Percentiles rank a stretch among this genome's conserved stretches.
phyloP scores from a whole-genome alignment of 2,888 invertebrate genomes.

The Hetaerina titia region DNA sequence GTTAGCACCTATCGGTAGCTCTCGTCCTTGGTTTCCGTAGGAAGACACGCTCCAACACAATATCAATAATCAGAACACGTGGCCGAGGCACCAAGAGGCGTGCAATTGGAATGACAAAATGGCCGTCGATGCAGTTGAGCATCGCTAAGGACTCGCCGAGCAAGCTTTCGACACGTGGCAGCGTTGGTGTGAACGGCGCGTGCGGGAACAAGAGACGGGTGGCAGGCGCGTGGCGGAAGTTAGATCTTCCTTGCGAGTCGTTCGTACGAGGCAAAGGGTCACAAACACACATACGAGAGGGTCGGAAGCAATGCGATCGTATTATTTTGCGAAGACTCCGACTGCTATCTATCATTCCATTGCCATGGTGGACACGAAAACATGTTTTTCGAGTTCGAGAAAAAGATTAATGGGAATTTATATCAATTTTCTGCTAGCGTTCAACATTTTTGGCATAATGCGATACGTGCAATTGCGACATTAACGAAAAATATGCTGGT shows the following conservation, averaged over 20 bases:
- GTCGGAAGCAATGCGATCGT: neutral
- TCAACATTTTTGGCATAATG: too few relatives aligned
- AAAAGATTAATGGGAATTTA: neutral
- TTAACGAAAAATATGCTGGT: too few relatives aligned
- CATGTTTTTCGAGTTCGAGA: neutral
- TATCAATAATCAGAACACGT: constrained; percentile 21
- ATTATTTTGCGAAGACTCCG: neutral
- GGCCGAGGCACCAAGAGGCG: constrained; percentile 17
- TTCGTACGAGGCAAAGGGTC: neutral
- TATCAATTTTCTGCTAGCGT: too few relatives aligned
- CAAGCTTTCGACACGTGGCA: neutral
- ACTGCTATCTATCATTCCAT: neutral
- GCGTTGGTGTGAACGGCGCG: neutral
- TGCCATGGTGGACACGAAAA: neutral
- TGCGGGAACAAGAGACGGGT: neutral
- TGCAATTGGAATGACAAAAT: constrained; percentile 54
- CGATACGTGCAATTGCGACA: too few relatives aligned
- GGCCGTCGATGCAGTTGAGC: constrained; percentile 20
- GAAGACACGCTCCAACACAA: neutral
- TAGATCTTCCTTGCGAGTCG: neutral
- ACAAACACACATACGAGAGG: neutral
- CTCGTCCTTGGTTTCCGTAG: neutral
- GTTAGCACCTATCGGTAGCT: neutral
- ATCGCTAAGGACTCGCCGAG: constrained; percentile 8
- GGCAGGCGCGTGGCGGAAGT: constrained; percentile 27